A percentile compares a stretch with the other conserved stretches of the same genome.
Evolutionary conservation across 2,113 vertebrate genomes (phyloP).

Genomic region (Carettochelys insculpta): DNA sequence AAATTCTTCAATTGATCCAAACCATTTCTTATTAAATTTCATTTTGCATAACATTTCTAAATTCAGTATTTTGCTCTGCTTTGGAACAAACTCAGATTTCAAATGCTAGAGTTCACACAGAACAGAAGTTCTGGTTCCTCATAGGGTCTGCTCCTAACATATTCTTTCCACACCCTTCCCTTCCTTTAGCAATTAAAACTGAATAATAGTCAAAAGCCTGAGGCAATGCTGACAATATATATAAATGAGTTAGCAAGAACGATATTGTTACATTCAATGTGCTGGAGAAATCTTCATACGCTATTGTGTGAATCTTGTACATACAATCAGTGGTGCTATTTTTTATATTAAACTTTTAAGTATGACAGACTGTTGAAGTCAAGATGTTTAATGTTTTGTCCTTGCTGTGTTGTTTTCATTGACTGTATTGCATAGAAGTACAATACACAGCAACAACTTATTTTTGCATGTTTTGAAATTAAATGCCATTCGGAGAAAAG

Average conservation of each 20-base stretch:
- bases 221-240: neutral
- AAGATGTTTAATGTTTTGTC: slow-evolving; percentile 32
- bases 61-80: neutral
- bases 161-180: neutral
- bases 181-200: accelerated
- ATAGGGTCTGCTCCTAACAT: neutral
- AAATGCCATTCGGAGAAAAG: slow-evolving; percentile 58
- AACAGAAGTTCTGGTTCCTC: neutral
- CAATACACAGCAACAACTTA: neutral
- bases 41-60: neutral
- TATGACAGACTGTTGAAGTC: neutral
- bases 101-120: neutral
- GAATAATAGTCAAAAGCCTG: neutral
- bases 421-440: slow-evolving; percentile 11
- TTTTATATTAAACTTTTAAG: slow-evolving; percentile 2
- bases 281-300: neutral
- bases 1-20: neutral
- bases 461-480: slow-evolving; percentile 12
- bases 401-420: slow-evolving; percentile 26
- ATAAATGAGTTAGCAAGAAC: neutral
- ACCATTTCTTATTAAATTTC: neutral
- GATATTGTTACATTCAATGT: neutral
- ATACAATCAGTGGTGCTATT: slow-evolving; percentile 9
- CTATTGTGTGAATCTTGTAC: neutral
- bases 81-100: neutral